These are phyloP conservation scores for Parochlus steinenii DNA, from an alignment of 2,888 invertebrate genomes.

Conservation along the genomic window DNA sequence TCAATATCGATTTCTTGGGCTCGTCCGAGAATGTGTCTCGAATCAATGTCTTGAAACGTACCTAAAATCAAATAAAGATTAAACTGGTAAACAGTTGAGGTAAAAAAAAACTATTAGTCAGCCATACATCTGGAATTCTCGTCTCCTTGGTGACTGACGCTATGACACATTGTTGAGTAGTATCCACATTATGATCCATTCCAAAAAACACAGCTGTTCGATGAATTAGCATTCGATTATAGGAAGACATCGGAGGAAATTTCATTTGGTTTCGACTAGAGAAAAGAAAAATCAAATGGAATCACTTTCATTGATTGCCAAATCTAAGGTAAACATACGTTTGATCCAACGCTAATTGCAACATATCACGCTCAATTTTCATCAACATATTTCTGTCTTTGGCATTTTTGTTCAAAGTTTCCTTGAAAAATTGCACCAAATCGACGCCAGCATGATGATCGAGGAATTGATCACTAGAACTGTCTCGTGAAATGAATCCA, in stretches of 20 bases:
- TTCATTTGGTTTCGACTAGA: constrained; percentile 56
- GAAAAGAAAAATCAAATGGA: constrained; percentile 7
- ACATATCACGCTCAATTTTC: constrained; percentile 75
- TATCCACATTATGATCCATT: constrained; percentile 85
- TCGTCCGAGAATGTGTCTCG: constrained; percentile 50
- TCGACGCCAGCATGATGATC: constrained; percentile 64
- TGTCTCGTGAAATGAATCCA: constrained; percentile 45
- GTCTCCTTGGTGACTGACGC: constrained; percentile 55
- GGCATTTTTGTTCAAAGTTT: constrained; percentile 77
- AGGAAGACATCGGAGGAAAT: constrained; percentile 87
- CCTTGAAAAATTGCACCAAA: constrained; percentile 72
- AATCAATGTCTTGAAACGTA: constrained; percentile 52
- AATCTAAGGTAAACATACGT: constrained; percentile 44
- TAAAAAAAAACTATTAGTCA: not conserved
- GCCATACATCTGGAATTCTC: constrained; percentile 28
- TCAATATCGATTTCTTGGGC: constrained; percentile 59
- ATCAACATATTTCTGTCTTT: constrained; percentile 74
- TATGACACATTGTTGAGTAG: constrained; percentile 61
- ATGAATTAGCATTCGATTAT: constrained; percentile 92
- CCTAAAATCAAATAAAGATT: constrained; percentile 24
- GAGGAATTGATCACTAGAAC: constrained; percentile 54
- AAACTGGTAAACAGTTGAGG: constrained; percentile 1
- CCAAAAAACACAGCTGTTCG: constrained; percentile 87
- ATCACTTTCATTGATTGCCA: not conserved
- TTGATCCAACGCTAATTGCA: constrained; percentile 64